A percentile compares a stretch with the other conserved stretches of the same genome.
These are phyloP conservation scores for Serinus canaria DNA, from an alignment of 2,113 vertebrate genomes.

Conservation along the genomic window DNA sequence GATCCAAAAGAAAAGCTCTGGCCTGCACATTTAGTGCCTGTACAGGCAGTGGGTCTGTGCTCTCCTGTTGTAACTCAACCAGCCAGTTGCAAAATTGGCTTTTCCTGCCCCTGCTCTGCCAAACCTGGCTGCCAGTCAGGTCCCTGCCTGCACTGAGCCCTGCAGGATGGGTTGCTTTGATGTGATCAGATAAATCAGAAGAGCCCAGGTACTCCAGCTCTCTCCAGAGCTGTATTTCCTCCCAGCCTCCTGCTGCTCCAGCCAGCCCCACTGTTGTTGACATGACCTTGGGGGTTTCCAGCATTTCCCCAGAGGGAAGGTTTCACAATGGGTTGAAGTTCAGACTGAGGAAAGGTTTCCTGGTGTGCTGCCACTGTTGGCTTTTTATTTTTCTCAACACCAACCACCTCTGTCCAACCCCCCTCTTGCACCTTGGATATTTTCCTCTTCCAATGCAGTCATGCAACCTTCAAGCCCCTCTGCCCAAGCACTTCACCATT, in stretches of 20 bases:
- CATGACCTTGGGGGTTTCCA: not conserved
- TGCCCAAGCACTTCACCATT: not conserved
- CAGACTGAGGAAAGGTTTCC: constrained; percentile 2
- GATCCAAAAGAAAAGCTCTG: not conserved
- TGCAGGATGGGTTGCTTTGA: not conserved
- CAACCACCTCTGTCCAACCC: not conserved
- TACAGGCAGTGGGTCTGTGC: not conserved
- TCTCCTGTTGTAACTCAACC: not conserved
- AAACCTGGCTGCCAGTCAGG: not conserved
- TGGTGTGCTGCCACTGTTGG: not conserved
- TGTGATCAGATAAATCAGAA: not conserved
- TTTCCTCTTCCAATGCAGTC: not conserved
- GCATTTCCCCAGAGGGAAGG: not conserved
- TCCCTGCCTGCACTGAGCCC: not conserved
- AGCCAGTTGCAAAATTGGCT: not conserved
- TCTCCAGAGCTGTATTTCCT: not conserved
- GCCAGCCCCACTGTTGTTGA: not conserved
- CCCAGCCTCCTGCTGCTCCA: not conserved
- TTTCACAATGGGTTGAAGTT: constrained; percentile 30
- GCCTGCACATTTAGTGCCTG: not conserved
- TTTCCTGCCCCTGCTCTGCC: not conserved
- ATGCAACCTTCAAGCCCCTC: not conserved
- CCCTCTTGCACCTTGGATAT: not conserved
- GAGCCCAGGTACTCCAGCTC: not conserved
- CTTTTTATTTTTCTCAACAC: not conserved